Conservation (phyloP, 2,113 vertebrate species). For the Alethe diademata region DNA sequence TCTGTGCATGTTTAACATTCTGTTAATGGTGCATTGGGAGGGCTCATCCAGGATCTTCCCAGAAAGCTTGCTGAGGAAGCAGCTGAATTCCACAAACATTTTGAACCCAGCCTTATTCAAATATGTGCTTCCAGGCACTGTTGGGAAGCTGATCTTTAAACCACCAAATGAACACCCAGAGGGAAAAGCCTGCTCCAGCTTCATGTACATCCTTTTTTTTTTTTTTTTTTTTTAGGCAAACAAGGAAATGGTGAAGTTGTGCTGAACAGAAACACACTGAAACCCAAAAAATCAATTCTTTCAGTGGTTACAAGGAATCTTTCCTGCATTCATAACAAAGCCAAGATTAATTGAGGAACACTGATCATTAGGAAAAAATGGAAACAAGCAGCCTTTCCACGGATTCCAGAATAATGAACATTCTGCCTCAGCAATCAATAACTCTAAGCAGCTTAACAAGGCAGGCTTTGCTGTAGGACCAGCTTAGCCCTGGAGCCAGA, state of each 20-base stretch:
- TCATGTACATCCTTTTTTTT: not conserved
- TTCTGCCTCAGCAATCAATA: slow-evolving; percentile 21
- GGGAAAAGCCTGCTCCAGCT: not conserved
- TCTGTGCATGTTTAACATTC: not conserved
- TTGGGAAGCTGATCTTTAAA: not conserved
- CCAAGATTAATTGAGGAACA: slow-evolving; percentile 33
- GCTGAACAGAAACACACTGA: not conserved
- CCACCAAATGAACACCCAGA: not conserved
- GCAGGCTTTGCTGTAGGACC: not conserved
- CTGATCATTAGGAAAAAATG: not conserved
- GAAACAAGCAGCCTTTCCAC: not conserved
- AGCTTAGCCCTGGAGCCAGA: not conserved
- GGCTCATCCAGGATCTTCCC: not conserved
- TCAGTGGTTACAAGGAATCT: not conserved
- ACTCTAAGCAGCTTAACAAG: not conserved
- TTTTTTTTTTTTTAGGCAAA: not conserved
- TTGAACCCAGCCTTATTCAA: not conserved
- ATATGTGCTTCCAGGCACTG: not conserved
- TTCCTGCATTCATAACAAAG: not conserved
- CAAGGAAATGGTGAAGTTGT: not conserved
- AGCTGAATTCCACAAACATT: not conserved
- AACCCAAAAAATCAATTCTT: slow-evolving; percentile 9
- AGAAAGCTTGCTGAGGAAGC: not conserved
- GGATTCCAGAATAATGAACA: slow-evolving; percentile 8
- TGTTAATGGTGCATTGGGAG: not conserved